phyloP scores from a whole-genome alignment of 2,888 invertebrate genomes.

The Acanthoscelides obtectus region DNA sequence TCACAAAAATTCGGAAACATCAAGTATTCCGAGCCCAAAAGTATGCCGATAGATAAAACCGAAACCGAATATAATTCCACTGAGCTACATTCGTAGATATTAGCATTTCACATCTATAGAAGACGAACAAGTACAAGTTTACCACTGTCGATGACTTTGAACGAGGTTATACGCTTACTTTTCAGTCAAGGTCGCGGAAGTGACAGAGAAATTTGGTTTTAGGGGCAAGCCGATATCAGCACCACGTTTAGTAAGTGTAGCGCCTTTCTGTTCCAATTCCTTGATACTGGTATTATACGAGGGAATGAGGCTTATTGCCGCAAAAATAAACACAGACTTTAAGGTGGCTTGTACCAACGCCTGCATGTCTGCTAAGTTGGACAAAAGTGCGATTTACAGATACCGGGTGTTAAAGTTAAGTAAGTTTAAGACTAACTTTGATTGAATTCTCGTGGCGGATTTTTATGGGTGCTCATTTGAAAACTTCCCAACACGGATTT shows the following conservation, averaged over 20 bases:
- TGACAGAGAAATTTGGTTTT: constrained; percentile 3
- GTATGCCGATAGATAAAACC: background rate
- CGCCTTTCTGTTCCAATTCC: background rate
- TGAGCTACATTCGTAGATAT: background rate
- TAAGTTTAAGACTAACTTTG: no score
- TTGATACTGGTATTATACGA: background rate
- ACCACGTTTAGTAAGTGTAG: background rate
- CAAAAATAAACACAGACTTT: no score
- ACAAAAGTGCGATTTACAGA: no score
- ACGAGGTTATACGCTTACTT: constrained; percentile 10
- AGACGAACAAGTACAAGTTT: background rate
- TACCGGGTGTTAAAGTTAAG: no score
- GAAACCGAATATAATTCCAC: background rate
- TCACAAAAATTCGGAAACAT: background rate
- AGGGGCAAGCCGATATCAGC: background rate
- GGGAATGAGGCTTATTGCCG: background rate
- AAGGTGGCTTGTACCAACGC: no score
- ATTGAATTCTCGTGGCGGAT: no score
- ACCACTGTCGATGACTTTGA: background rate
- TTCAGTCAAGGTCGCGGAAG: constrained; percentile 12
- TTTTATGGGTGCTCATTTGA: no score
- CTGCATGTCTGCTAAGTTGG: no score
- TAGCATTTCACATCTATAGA: background rate
- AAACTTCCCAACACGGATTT: no score
- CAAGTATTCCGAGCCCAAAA: background rate